phyloP scores from a whole-genome alignment of 2,888 invertebrate species.

The Plebejus anna region DNA sequence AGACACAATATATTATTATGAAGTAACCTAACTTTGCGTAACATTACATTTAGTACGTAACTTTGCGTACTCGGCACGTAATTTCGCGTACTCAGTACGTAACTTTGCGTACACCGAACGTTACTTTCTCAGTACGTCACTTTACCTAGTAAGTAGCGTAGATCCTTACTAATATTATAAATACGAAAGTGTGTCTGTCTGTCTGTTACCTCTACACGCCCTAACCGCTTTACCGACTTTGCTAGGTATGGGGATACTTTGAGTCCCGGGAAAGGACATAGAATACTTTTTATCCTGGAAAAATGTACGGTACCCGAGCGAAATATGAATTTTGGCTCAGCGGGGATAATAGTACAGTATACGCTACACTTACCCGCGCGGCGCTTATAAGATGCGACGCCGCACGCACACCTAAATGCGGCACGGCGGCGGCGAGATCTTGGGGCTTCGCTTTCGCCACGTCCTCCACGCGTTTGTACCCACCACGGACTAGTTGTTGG shows the following conservation, averaged over 20 bases:
- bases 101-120: not conserved
- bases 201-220: too few species aligned
- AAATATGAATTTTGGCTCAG: too few species aligned
- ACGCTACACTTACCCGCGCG: constrained; percentile 83
- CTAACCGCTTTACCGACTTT: not conserved
- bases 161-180: not conserved
- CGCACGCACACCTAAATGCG: constrained; percentile 85
- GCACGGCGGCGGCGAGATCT: constrained; percentile 81
- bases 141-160: too few species aligned
- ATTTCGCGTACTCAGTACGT: not conserved
- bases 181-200: not conserved
- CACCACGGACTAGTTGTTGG: constrained; percentile 89
- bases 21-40: too few species aligned
- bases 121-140: too few species aligned
- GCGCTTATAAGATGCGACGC: constrained; percentile 92
- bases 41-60: too few species aligned
- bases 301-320: too few species aligned
- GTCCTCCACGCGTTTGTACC: constrained; percentile 87
- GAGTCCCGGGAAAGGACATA: too few species aligned
- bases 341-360: too few species aligned
- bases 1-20: too few species aligned
- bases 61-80: not conserved
- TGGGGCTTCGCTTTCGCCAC: constrained; percentile 86
- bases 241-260: not conserved
- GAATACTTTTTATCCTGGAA: too few species aligned